Base-by-base conservation (phyloP, 1,140 invertebrate species). In the Cryptotermes secundus region DNA sequence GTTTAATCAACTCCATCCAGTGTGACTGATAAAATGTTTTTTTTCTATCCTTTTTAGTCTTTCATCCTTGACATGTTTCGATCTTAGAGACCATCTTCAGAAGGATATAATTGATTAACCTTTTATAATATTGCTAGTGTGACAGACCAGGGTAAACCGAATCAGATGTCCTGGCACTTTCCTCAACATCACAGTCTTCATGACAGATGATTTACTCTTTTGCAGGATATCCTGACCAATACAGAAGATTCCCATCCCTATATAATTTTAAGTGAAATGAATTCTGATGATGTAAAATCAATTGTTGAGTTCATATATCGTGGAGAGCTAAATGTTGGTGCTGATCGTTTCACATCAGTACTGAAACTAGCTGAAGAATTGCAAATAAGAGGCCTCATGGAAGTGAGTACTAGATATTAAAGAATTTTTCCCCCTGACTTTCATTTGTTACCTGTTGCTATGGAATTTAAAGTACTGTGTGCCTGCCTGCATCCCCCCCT, bases 281-380 rank as follows among this genome's bases (percentile, higher is more conserved):
- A 89, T 80, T 89, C 89, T 81, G 87, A 90, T 79, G 91, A 92
- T 87, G 87, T 92, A 36, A 90, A 89, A 86, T 88, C 90, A 19
- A 90, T 92, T 35, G 88, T 92, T 36, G 91, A 92, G 86, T 94
- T 93, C 86, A 92, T 91, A 86, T 94, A 94, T 87, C 90, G 91
- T 86, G 93, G 93, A 10, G 92, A 93, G 88, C 89, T 93, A 1
- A 88, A 88, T 85, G 89, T 92, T 34, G 89, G 89, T 85, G 89
- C 90, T 34, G 90, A 92, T 53, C 88, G 90, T 86, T 89, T 92
- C 36, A 87, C 87, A 59, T 89, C 87, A 83, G 87, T 93, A 6
- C 86, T 92, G 14, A 90, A 91, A 82, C 89, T 90, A 42, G 92
- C 92, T 35, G 90, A 91, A 84, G 87, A 88, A 1, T 86, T 92